Conservation (phyloP, 2,113 vertebrate species). For the Ibidorhyncha struthersii region DNA sequence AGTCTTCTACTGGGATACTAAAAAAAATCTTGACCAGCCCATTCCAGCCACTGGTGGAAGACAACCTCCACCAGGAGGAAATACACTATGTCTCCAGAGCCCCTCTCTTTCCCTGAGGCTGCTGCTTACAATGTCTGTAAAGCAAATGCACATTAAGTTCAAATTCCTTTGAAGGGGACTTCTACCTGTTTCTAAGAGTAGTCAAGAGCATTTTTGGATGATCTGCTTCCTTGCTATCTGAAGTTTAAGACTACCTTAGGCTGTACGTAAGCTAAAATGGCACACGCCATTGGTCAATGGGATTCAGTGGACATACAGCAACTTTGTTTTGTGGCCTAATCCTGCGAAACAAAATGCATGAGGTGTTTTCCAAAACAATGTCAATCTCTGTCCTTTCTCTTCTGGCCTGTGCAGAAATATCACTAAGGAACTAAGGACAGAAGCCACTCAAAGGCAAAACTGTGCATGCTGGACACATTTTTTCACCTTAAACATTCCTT, state of each 20-base stretch:
- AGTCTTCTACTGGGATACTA: not conserved
- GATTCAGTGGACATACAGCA: not conserved
- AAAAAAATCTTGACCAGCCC: not conserved
- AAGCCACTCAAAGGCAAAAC: not conserved
- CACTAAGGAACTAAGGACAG: not conserved
- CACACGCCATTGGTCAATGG: not conserved
- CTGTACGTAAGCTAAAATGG: not conserved
- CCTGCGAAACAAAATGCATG: not conserved
- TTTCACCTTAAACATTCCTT: not conserved
- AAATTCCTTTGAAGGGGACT: not conserved
- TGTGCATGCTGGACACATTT: accelerated
- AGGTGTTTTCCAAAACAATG: not conserved
- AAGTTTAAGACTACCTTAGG: not conserved
- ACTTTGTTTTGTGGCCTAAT: not conserved
- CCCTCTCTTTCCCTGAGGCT: not conserved
- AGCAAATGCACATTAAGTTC: not conserved
- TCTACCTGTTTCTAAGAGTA: not conserved
- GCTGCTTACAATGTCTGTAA: not conserved
- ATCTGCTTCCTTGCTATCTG: not conserved
- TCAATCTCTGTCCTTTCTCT: not conserved
- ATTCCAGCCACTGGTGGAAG: not conserved
- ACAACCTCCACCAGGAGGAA: not conserved
- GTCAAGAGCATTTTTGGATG: not conserved
- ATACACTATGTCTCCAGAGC: not conserved
- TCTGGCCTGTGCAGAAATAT: not conserved